Percentiles rank a stretch among this genome's conserved stretches.
Conservation (phyloP, 2,113 vertebrate species). For the Leptosomus discolor region DNA sequence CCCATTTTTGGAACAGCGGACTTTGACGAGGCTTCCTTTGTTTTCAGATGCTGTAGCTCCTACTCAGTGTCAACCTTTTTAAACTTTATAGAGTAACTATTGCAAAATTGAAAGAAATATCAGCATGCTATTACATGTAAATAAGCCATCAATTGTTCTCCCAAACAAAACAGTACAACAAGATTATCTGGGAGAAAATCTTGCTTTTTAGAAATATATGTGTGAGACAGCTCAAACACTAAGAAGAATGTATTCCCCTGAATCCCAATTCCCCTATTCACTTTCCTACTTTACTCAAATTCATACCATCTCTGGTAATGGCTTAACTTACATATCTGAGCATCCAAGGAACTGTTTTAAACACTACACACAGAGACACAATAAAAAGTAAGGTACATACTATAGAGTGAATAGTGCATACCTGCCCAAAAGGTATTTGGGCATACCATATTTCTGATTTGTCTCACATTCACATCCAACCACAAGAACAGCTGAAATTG, state of each 20-base stretch:
- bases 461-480: not conserved
- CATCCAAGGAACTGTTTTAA: not conserved
- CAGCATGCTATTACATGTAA: not conserved
- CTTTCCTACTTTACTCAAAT: not conserved
- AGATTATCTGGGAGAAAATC: not conserved
- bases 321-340: not conserved
- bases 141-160: not conserved
- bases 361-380: not conserved
- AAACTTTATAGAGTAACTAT: not conserved
- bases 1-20: not conserved
- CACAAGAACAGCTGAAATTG: not conserved
- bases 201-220: not conserved
- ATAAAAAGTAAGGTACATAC: not conserved
- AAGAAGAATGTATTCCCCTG: not conserved
- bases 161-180: not conserved
- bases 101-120: not conserved
- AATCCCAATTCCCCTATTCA: not conserved
- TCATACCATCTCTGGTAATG: not conserved
- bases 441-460: not conserved
- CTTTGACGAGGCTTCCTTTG: fast-evolving
- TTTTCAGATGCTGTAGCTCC: not conserved
- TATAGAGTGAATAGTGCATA: not conserved
- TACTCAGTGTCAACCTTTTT: not conserved
- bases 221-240: not conserved
- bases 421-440: not conserved